Conservation (phyloP, 2,113 vertebrate genomes). For the Zosterops borbonicus region DNA sequence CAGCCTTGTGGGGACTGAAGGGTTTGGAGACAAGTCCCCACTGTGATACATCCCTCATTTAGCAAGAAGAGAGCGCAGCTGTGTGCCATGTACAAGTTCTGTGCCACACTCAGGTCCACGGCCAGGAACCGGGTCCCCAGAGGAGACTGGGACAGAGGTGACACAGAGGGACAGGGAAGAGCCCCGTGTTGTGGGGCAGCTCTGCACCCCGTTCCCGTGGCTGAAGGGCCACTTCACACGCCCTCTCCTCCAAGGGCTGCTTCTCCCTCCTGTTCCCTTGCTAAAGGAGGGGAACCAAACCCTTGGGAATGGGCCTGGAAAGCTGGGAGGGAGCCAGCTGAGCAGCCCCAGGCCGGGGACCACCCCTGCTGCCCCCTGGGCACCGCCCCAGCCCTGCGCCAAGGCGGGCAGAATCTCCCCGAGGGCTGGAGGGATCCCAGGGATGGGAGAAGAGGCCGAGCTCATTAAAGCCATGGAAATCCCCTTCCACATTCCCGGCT, state of each 20-base stretch:
- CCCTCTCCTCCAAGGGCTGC: background rate
- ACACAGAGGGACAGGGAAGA: background rate
- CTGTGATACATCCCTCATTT: background rate
- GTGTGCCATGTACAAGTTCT: background rate
- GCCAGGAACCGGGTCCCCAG: background rate
- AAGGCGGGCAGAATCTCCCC: background rate
- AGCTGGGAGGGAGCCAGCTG: background rate
- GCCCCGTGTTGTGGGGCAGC: background rate
- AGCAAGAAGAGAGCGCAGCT: background rate
- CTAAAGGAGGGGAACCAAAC: background rate
- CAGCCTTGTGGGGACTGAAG: background rate
- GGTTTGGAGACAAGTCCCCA: background rate
- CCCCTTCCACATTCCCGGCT: constrained; percentile 25
- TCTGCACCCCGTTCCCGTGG: background rate
- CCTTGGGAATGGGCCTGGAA: background rate
- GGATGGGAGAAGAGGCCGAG: background rate
- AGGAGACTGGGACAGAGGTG: background rate
- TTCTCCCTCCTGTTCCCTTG: background rate
- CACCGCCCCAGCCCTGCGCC: background rate
- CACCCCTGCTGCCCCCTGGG: background rate
- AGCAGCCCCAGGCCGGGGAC: background rate
- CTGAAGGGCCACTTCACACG: background rate
- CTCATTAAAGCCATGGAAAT: constrained; percentile 21
- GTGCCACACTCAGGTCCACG: background rate
- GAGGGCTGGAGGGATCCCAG: background rate